Percentiles rank a stretch among this genome's conserved stretches.
Evolutionary conservation across 2,113 vertebrate genomes (phyloP).

Genomic region (Aptenodytes forsteri): DNA sequence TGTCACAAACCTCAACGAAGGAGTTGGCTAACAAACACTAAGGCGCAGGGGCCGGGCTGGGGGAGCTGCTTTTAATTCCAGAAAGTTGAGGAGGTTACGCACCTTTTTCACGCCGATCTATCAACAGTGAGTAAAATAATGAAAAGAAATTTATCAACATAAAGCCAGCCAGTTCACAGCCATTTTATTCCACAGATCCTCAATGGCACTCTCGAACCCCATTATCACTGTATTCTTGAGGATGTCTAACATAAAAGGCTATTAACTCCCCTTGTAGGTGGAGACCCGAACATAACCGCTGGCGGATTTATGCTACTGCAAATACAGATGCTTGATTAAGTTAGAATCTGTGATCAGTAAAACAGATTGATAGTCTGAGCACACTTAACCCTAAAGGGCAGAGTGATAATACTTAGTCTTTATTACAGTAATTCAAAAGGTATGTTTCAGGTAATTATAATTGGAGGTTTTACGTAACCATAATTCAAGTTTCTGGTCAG

Average conservation of each 20-base stretch:
- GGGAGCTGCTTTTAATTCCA: not conserved
- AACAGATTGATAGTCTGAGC: conserved; percentile 33
- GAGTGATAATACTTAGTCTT: not conserved
- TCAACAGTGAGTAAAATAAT: not conserved
- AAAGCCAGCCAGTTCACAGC: not conserved
- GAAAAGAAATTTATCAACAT: not conserved
- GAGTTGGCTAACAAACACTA: not conserved
- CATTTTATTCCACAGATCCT: not conserved
- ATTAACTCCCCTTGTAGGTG: conserved; percentile 16
- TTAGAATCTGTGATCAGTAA: not conserved
- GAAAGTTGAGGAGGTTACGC: not conserved
- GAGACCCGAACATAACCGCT: not conserved
- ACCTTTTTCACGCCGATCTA: not conserved
- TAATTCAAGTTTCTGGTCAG: not conserved
- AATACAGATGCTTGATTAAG: conserved; percentile 25
- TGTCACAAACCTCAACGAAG: not conserved
- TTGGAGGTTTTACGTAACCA: not conserved
- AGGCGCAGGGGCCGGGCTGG: not conserved
- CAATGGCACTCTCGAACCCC: not conserved
- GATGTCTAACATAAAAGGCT: conserved; percentile 54
- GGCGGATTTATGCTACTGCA: conserved; percentile 26
- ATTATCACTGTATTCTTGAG: conserved; percentile 6
- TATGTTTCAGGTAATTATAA: not conserved
- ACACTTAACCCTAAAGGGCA: conserved; percentile 26
- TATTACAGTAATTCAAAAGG: not conserved